Conservation (phyloP, 2,888 invertebrate genomes). For the Aspidiotus destructor region DNA sequence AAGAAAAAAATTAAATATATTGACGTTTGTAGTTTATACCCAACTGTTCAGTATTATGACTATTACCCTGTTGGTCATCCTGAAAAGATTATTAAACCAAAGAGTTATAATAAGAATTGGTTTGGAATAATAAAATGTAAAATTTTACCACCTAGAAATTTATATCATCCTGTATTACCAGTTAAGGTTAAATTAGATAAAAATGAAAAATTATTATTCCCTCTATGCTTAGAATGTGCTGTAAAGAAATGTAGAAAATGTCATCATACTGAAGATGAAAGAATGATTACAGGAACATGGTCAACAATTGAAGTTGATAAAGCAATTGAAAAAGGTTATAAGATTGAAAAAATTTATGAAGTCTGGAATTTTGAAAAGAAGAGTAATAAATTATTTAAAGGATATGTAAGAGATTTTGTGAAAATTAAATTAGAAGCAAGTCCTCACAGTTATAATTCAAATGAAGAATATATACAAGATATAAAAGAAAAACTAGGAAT, state of each 20-base stretch:
- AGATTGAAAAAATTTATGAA: conserved; percentile 35
- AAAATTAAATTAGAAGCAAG: conserved; percentile 34
- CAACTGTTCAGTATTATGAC: no score
- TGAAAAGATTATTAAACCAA: no score
- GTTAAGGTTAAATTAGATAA: conserved; percentile 12
- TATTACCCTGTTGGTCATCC: no score
- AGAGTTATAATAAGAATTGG: no score
- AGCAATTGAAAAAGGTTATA: conserved; percentile 36
- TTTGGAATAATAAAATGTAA: no score
- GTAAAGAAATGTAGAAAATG: conserved; percentile 7
- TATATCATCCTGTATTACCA: conserved; percentile 1
- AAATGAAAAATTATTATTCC: conserved; percentile 20
- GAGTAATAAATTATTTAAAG: conserved; percentile 35
- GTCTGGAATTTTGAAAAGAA: conserved; percentile 36
- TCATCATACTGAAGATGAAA: conserved; percentile 29
- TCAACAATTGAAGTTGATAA: no score
- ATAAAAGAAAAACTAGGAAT: no score
- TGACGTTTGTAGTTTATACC: no score
- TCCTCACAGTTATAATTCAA: no score
- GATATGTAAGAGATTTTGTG: conserved; percentile 35
- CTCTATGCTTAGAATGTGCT: conserved; percentile 13
- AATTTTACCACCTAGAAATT: no score
- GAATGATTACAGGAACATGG: conserved; percentile 31
- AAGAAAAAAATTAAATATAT: no score
- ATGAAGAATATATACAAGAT: no score